phyloP scores from a whole-genome alignment of 2,888 invertebrate genomes.

The Mesorhabditis belari region DNA sequence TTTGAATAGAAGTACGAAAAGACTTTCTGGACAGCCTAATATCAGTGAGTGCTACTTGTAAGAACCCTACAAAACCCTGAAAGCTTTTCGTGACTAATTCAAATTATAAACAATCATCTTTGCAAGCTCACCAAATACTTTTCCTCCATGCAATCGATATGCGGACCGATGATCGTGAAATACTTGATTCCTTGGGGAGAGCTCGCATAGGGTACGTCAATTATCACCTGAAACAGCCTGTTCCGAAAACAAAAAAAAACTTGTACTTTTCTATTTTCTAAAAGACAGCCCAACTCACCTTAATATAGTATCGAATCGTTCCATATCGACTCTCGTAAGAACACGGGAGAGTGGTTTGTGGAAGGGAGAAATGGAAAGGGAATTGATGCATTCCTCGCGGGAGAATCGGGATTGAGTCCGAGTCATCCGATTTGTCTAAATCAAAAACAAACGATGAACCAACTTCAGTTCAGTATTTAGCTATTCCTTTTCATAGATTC shows the following conservation, averaged over 20 bases:
- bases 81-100: too few species aligned
- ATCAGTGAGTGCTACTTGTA: too few species aligned
- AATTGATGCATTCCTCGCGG: conserved; percentile 69
- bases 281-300: conserved; percentile 47
- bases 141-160: conserved; percentile 74
- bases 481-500: too few species aligned
- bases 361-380: conserved; percentile 68
- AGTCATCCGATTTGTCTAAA: conserved; percentile 37
- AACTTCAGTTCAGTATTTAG: too few species aligned
- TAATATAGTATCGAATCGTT: conserved; percentile 69
- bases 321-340: conserved; percentile 72
- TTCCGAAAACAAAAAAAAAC: too few species aligned
- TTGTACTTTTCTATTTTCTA: neutral
- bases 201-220: conserved; percentile 72
- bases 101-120: neutral
- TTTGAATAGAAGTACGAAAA: too few species aligned
- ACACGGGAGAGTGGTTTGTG: conserved; percentile 68
- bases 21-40: too few species aligned
- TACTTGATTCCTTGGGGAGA: conserved; percentile 74
- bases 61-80: too few species aligned
- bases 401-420: conserved; percentile 60
- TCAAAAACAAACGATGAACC: neutral
- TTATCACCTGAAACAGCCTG: conserved; percentile 54
- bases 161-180: conserved; percentile 71
- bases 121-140: conserved; percentile 66